Evolutionary conservation across 2,797 vertebrate genomes (phyloP).

Genomic region (Anguilla megastoma): DNA sequence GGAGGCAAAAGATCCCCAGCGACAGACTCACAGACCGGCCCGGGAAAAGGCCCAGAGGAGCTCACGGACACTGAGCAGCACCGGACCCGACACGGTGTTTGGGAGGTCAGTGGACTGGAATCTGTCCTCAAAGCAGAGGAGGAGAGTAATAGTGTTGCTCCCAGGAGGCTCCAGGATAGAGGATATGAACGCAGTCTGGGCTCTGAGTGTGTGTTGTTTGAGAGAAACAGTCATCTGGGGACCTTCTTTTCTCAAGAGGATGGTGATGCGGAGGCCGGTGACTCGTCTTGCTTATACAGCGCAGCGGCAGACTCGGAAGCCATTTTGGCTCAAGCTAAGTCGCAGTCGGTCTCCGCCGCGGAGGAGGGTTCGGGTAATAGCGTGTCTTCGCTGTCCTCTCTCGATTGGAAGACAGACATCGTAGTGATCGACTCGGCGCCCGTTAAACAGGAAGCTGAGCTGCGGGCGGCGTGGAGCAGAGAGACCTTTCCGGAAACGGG

Average conservation of each 20-base stretch:
- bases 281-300: conserved; percentile 56
- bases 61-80: conserved; percentile 50
- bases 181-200: conserved; percentile 55
- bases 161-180: conserved; percentile 43
- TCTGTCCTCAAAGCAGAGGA: conserved; percentile 53
- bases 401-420: conserved; percentile 5
- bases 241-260: conserved; percentile 62
- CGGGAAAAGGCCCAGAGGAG: conserved; percentile 53
- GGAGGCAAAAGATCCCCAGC: conserved; percentile 29
- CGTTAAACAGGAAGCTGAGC: not conserved
- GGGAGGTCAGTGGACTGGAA: conserved; percentile 31
- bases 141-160: conserved; percentile 26
- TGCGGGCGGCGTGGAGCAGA: not conserved
- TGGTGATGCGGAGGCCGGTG: conserved; percentile 45
- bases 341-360: not conserved
- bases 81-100: conserved; percentile 45
- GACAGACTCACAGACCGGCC: not conserved
- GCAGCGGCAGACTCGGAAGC: conserved; percentile 47
- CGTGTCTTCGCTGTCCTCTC: not conserved
- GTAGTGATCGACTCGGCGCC: not conserved
- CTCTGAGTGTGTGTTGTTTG: conserved; percentile 67
- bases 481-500: not conserved
- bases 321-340: not conserved
- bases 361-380: conserved; percentile 12
- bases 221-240: conserved; percentile 65